phyloP scores from a whole-genome alignment of 1,140 invertebrate species.

The Zaprionus gabonicus region DNA sequence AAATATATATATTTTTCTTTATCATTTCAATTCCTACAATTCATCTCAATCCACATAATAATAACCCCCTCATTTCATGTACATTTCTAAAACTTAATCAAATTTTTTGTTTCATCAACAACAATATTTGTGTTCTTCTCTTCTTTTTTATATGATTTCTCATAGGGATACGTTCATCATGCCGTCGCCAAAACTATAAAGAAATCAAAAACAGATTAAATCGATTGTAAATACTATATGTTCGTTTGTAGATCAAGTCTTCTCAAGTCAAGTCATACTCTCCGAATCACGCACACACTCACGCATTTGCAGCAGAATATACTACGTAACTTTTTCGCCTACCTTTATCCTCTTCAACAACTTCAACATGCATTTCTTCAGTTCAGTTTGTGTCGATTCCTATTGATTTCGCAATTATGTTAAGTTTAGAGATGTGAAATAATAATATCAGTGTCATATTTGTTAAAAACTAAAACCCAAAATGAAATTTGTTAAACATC shows the following conservation, averaged over 20 bases:
- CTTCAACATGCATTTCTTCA: conserved; percentile 53
- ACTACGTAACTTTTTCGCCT: conserved; percentile 20
- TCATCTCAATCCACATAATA: conserved; percentile 19
- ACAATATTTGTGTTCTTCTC: conserved; percentile 70
- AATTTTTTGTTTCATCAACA: conserved; percentile 66
- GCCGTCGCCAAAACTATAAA: conserved; percentile 79
- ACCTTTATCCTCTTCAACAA: conserved; percentile 32
- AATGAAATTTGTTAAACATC: conserved; percentile 64
- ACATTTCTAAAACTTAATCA: conserved; percentile 42
- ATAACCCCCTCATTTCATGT: conserved; percentile 19
- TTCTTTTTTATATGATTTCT: conserved; percentile 75
- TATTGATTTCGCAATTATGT: conserved; percentile 39
- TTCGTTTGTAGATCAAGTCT: conserved; percentile 53
- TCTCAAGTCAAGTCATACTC: conserved; percentile 48
- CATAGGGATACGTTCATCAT: conserved; percentile 79
- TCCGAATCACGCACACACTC: conserved; percentile 37
- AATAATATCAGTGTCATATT: conserved; percentile 67
- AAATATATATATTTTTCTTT: conserved; percentile 33
- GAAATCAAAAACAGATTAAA: conserved; percentile 36
- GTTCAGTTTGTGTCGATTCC: conserved; percentile 24
- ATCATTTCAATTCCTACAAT: conserved; percentile 26
- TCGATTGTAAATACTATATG: conserved; percentile 70
- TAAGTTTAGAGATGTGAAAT: conserved; percentile 50
- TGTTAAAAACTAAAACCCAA: conserved; percentile 51
- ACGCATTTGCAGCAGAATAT: conserved; percentile 35